These are phyloP conservation scores for Gnatocerus cornutus DNA, from an alignment of 2,888 invertebrate species.

Conservation along the genomic window DNA sequence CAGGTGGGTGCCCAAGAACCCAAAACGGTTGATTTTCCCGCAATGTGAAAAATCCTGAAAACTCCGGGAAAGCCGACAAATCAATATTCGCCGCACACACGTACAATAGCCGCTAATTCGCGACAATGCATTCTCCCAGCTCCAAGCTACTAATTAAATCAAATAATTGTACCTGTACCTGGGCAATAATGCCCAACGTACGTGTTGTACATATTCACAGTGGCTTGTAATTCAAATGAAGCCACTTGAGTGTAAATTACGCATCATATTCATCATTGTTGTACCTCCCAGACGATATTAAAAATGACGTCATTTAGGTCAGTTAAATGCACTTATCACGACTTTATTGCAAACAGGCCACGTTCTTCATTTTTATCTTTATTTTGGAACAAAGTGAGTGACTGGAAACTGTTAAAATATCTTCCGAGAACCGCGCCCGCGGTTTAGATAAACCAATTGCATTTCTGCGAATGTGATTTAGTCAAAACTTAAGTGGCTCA, in stretches of 20 bases:
- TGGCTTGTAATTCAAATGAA: constrained; percentile 2
- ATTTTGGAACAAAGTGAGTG: neutral
- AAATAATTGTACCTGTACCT: constrained; percentile 3
- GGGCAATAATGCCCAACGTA: constrained; percentile 2
- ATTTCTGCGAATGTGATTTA: constrained; percentile 48
- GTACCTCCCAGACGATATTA: neutral
- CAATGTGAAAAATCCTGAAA: no score
- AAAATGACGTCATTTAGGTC: constrained; percentile 33
- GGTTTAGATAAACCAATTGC: constrained; percentile 39
- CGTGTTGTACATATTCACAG: neutral
- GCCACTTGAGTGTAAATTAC: neutral
- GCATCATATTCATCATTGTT: neutral
- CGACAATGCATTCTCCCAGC: constrained; percentile 1
- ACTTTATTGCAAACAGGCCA: neutral
- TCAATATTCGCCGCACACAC: neutral
- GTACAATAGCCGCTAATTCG: neutral
- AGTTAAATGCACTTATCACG: constrained; percentile 5
- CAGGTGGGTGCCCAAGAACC: no score
- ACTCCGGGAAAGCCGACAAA: neutral
- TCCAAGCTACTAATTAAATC: constrained; percentile 2
- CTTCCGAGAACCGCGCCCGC: constrained; percentile 6
- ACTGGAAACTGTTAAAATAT: neutral
- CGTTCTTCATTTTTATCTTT: neutral
- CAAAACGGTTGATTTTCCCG: no score
- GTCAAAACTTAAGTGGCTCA: constrained; percentile 41